Conservation (phyloP, 2,797 vertebrate species). For the Glyptemys insculpta region DNA sequence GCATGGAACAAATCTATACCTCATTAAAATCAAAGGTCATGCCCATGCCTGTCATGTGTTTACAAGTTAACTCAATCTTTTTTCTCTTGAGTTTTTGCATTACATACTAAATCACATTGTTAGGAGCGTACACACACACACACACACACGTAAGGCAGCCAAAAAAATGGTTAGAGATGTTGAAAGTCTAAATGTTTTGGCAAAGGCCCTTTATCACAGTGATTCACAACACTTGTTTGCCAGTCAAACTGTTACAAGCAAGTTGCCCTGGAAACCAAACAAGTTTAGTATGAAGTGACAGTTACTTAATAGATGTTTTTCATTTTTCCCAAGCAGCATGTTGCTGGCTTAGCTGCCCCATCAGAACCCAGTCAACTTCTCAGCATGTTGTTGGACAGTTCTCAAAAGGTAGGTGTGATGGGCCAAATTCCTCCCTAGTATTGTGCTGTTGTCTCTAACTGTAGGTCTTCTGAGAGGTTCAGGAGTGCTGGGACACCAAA, state of each 20-base stretch:
- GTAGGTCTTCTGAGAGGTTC: neutral
- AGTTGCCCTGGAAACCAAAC: neutral
- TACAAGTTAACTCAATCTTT: neutral
- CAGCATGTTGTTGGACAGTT: neutral
- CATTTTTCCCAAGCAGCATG: neutral
- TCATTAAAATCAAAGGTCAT: neutral
- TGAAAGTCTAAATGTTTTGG: neutral
- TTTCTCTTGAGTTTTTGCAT: neutral
- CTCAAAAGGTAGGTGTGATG: neutral
- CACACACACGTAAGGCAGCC: neutral
- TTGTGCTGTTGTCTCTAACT: neutral
- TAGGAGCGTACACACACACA: neutral
- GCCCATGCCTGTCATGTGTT: neutral
- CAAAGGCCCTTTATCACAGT: neutral
- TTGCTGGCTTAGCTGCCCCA: neutral
- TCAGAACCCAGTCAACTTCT: neutral
- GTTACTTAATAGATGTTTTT: neutral
- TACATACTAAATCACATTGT: too few species aligned
- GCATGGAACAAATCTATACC: neutral
- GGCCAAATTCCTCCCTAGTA: neutral
- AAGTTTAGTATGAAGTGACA: neutral
- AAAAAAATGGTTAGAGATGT: neutral
- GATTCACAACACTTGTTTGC: neutral
- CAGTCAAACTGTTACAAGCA: neutral
- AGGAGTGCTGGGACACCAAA: neutral